Percentiles rank a stretch among this genome's conserved stretches.
These are phyloP conservation scores for Osmerus eperlanus DNA, from an alignment of 2,113 vertebrate genomes.

Conservation along the genomic window DNA sequence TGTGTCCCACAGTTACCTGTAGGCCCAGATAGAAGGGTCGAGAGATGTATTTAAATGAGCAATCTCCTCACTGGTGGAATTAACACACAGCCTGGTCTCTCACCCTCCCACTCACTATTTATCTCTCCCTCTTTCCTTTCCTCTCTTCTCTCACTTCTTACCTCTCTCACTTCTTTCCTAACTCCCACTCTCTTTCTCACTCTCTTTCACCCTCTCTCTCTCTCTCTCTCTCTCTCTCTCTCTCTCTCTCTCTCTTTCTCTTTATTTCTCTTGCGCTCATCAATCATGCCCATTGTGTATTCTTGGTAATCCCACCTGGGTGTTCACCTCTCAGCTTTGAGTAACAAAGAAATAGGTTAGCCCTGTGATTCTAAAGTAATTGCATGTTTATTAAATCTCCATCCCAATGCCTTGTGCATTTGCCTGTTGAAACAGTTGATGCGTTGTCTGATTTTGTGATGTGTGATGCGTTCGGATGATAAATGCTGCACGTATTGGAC, in stretches of 20 bases:
- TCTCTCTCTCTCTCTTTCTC: constrained; percentile 1
- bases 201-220: not conserved
- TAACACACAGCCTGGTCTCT: constrained; percentile 7
- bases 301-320: constrained; percentile 29
- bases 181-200: not conserved
- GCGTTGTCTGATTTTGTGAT: no score
- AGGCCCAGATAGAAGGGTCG: constrained; percentile 22
- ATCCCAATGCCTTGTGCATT: not conserved
- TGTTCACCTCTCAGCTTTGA: constrained; percentile 26
- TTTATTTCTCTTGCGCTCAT: constrained; percentile 16
- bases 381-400: constrained; percentile 18
- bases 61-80: constrained; percentile 20
- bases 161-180: not conserved
- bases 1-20: constrained; percentile 30
- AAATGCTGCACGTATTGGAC: no score
- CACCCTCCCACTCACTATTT: not conserved
- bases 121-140: not conserved
- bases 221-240: constrained; percentile 1
- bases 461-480: no score
- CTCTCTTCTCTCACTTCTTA: not conserved
- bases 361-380: constrained; percentile 21
- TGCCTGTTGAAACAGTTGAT: constrained; percentile 1
- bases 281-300: constrained; percentile 36
- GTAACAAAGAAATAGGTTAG: constrained; percentile 29
- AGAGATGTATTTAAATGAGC: not conserved